These are phyloP conservation scores for Bujurquina vittata DNA, from an alignment of 2,113 vertebrate species.

Conservation along the genomic window DNA sequence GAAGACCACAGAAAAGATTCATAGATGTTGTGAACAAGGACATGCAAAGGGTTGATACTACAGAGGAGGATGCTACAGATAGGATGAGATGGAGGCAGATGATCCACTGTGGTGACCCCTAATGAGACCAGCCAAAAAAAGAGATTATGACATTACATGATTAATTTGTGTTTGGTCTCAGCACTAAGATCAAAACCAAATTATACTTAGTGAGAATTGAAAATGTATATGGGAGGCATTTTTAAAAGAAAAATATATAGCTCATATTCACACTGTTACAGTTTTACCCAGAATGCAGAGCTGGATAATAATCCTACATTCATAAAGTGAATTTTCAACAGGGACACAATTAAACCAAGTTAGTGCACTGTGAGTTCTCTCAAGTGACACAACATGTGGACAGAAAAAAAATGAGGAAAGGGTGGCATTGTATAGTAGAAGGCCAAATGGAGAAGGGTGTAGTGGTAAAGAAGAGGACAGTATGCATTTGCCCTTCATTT, in stretches of 20 bases:
- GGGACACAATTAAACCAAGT: constrained; percentile 53
- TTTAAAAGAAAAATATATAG: neutral
- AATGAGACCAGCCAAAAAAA: neutral
- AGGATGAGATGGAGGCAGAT: neutral
- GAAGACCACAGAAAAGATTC: neutral
- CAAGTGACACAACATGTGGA: constrained; percentile 56
- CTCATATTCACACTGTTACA: neutral
- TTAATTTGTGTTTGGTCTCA: neutral
- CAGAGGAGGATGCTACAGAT: neutral
- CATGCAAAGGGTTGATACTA: neutral
- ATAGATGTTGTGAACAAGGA: neutral
- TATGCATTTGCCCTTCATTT: constrained; percentile 71
- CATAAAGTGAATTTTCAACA: constrained; percentile 66
- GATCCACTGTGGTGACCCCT: neutral
- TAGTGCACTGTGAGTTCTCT: constrained; percentile 49
- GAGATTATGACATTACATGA: neutral
- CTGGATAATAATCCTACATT: constrained; percentile 48
- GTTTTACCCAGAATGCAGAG: constrained; percentile 22
- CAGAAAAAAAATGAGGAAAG: constrained; percentile 48
- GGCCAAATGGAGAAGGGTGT: neutral
- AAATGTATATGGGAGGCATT: neutral
- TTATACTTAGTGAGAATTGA: neutral
- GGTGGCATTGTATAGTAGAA: neutral
- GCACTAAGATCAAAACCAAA: neutral
- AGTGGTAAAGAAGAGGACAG: constrained; percentile 26